These are phyloP conservation scores for Virgularia gustaviana DNA, from an alignment of 92 coral and sea anemone genomes.

Conservation along the genomic window DNA sequence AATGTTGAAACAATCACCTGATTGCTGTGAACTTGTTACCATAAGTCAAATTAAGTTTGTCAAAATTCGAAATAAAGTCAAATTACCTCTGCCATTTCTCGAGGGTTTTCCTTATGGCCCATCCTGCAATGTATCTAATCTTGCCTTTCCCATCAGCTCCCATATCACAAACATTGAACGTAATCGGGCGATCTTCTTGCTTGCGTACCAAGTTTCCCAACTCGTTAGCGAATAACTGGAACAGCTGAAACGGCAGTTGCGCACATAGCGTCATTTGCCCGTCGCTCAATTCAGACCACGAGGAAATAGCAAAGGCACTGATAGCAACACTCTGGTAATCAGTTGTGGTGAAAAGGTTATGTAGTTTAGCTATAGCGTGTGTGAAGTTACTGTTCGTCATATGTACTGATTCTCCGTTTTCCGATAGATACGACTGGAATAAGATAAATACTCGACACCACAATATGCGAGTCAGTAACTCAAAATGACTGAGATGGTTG, in stretches of 20 bases:
- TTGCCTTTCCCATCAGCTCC: slow-evolving; percentile 44
- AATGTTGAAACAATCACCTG: too few species aligned
- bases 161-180: slow-evolving; percentile 27
- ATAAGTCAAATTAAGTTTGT: too few species aligned
- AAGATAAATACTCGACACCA: not conserved
- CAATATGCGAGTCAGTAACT: not conserved
- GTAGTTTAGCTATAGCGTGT: not conserved
- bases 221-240: slow-evolving; percentile 5
- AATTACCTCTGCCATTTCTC: slow-evolving; percentile 14
- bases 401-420: slow-evolving; percentile 24
- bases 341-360: not conserved
- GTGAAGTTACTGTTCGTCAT: slow-evolving; percentile 11
- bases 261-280: slow-evolving; percentile 14
- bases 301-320: not conserved
- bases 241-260: not conserved
- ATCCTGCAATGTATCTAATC: slow-evolving; percentile 57
- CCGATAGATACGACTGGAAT: slow-evolving; percentile 1
- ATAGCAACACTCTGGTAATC: slow-evolving; percentile 6
- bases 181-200: not conserved
- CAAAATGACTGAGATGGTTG: slow-evolving; percentile 3
- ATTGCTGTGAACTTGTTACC: too few species aligned
- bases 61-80: not conserved
- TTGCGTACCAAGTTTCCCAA: slow-evolving; percentile 1
- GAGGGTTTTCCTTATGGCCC: slow-evolving; percentile 41
- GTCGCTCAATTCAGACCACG: slow-evolving; percentile 4